Evolutionary conservation across 2,888 invertebrate genomes (phyloP), one percentile per base, ranked within the genome.

Genomic region (Tachina fera): DNA sequence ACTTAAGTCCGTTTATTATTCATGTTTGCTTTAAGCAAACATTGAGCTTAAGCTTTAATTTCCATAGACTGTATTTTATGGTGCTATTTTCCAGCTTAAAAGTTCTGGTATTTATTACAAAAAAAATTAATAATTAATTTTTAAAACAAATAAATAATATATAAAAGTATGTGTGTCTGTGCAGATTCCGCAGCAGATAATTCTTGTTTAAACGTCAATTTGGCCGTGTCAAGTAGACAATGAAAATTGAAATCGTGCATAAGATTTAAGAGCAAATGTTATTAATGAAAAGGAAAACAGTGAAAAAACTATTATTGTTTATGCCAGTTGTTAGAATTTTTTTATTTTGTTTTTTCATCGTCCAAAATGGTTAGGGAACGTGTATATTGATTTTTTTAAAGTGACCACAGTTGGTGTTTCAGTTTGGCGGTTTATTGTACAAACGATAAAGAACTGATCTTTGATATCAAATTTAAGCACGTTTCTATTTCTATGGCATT

Each of bases 241-340:
- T 84, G 51, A 53, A 75, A 83, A 86, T 79, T 83, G 60, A 86
- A 86, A 86, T 83, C 86, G 86, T 86, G 86, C 67, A 53, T 67
- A 60, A 72, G 47, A 19, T 51, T 49, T 67, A 51, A 31, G 39
- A 43, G 14, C 45, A 65, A 65, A 16, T 47, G n/a, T 11, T 45
- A n/a, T 72, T 16, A 60, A 13, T 39, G 56, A 43, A 56, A 47
- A 39, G 41, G 51, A 51, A 70, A 63, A 31, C 1, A 9, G 3
- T 16, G n/a, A 5, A 19, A 39, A 68, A 45, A 31, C 31, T n/a
- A 45, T 61, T 68, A 60, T 41, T 65, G 31, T 45, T 65, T 70
- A 47, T 16, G 41, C 0, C 39, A 77, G 58, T 41, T 70, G 16
- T 19, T 16, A 22, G 1, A 14, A 31, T 19, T 9, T 49, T 61